A percentile compares a stretch with the other conserved stretches of the same genome.
phyloP scores from a whole-genome alignment of 2,797 vertebrate species.

The Chaetodon trifasciatus region DNA sequence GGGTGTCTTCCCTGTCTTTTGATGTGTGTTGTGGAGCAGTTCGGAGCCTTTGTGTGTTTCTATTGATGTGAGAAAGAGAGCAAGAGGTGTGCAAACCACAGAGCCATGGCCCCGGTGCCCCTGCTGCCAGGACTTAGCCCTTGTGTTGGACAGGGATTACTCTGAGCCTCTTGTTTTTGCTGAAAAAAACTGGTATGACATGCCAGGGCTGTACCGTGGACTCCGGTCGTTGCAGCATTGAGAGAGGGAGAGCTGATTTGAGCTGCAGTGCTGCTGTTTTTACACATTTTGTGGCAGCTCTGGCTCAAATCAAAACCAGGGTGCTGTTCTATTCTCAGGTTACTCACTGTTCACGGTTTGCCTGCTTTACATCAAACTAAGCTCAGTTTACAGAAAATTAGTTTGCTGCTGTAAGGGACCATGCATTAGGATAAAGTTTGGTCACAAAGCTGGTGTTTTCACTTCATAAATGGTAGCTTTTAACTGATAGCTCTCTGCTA shows the following conservation, averaged over 20 bases:
- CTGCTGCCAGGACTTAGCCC: conserved; percentile 52
- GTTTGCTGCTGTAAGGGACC: background rate
- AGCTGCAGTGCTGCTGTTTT: conserved; percentile 58
- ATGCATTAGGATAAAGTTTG: background rate
- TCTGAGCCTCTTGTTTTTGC: conserved; percentile 66
- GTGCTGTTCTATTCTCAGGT: conserved; percentile 4
- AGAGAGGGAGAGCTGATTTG: conserved; percentile 19
- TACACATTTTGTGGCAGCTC: conserved; percentile 20
- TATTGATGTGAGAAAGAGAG: conserved; percentile 28
- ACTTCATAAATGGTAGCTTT: background rate
- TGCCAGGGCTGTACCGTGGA: conserved; percentile 49
- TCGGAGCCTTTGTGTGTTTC: conserved; percentile 14
- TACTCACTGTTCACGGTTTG: conserved; percentile 4
- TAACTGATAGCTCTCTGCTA: background rate
- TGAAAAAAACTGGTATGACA: conserved; percentile 41
- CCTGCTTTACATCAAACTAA: conserved; percentile 15
- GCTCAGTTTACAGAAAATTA: background rate
- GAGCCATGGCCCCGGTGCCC: conserved; percentile 37
- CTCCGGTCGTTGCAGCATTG: conserved; percentile 41
- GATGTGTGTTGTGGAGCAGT: conserved; percentile 30
- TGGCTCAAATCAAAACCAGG: conserved; percentile 28
- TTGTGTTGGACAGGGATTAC: conserved; percentile 64
- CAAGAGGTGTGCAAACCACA: conserved; percentile 33
- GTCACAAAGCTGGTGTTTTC: conserved; percentile 1
- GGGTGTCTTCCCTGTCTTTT: conserved; percentile 18